Percentiles rank a stretch among this genome's conserved stretches.
Conservation (phyloP, 2,888 invertebrate species). For the Aethes cnicana region DNA sequence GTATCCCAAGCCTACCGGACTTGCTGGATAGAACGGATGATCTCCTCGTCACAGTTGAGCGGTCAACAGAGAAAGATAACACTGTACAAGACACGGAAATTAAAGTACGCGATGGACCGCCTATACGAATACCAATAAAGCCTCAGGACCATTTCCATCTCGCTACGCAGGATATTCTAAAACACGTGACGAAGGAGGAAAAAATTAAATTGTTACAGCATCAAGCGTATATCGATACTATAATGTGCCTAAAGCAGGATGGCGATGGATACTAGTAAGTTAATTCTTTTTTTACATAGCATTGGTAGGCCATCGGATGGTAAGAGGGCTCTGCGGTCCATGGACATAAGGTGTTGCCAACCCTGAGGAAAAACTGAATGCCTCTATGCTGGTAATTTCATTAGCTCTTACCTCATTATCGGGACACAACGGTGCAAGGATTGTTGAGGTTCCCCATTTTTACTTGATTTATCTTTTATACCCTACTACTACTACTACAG, state of each 20-base stretch:
- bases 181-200: conserved; percentile 35
- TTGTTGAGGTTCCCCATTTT: no score
- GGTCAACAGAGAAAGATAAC: conserved; percentile 29
- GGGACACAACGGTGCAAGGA: no score
- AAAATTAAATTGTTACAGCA: conserved; percentile 46
- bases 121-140: conserved; percentile 41
- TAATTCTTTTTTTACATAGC: conserved; percentile 21
- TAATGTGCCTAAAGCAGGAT: conserved; percentile 49
- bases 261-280: conserved; percentile 65
- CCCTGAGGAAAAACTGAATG: no score
- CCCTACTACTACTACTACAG: no score
- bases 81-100: conserved; percentile 36
- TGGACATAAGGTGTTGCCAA: no score
- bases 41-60: background rate
- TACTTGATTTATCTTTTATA: no score
- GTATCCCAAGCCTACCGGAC: conserved; percentile 37
- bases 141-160: conserved; percentile 54
- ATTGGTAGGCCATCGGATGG: no score
- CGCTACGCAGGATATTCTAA: conserved; percentile 46
- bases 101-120: conserved; percentile 39
- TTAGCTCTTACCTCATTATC: no score
- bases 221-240: conserved; percentile 58
- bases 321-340: no score
- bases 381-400: no score
- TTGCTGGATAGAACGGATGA: conserved; percentile 13